Evolutionary conservation across 2,888 invertebrate species (phyloP).

Genomic region (Tillus elongatus): DNA sequence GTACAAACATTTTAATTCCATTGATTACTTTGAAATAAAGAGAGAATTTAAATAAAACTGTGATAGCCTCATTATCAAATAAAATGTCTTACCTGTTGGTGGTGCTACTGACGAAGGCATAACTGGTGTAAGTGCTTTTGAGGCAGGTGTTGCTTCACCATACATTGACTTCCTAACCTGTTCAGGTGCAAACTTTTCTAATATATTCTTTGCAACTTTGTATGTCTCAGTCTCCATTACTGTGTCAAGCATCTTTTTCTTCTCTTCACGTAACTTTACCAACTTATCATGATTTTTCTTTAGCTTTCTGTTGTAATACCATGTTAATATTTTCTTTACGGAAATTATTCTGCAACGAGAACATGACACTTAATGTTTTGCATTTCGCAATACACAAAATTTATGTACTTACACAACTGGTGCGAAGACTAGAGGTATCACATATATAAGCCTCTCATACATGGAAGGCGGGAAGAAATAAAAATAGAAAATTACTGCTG

Average conservation of each 20-base stretch:
- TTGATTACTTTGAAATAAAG: no score
- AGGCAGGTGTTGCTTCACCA: no score
- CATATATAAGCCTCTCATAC: conserved; percentile 64
- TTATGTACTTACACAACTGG: conserved; percentile 67
- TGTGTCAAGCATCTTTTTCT: conserved; percentile 81
- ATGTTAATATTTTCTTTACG: conserved; percentile 69
- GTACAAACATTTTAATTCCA: no score
- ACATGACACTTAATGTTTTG: background rate
- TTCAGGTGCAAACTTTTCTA: conserved; percentile 75
- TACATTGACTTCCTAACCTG: conserved; percentile 36
- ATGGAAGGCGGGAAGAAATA: conserved; percentile 70
- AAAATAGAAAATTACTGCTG: conserved; percentile 68
- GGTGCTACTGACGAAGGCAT: no score
- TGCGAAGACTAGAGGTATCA: conserved; percentile 68
- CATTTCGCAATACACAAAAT: background rate
- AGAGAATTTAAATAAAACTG: no score
- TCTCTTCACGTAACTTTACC: conserved; percentile 63
- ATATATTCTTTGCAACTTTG: conserved; percentile 82
- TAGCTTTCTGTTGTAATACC: conserved; percentile 81
- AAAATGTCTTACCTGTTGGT: no score
- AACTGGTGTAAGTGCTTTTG: no score
- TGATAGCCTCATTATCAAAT: no score
- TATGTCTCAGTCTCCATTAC: conserved; percentile 98
- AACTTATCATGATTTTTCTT: conserved; percentile 68
- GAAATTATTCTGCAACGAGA: conserved; percentile 58